A percentile compares a stretch with the other conserved stretches of the same genome.
Conservation (phyloP, 2,888 invertebrate genomes). For the Aelia acuminata region DNA sequence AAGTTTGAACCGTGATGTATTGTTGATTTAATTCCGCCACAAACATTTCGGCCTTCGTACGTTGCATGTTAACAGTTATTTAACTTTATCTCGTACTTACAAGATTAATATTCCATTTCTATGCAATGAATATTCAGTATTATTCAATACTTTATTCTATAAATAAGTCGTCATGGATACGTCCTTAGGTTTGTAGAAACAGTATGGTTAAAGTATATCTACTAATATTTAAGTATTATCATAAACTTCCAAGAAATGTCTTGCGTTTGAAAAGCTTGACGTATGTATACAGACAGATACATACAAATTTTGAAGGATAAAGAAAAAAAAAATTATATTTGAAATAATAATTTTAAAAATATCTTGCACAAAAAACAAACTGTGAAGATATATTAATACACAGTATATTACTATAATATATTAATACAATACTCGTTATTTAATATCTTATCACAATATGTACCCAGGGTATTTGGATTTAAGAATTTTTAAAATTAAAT, state of each 20-base stretch:
- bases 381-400: too few species aligned
- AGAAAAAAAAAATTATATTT: too few species aligned
- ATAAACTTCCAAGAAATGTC: too few species aligned
- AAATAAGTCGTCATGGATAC: neutral
- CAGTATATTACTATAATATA: too few species aligned
- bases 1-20: neutral
- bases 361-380: too few species aligned
- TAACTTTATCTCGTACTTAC: neutral
- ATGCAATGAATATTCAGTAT: constrained; percentile 1
- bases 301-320: too few species aligned
- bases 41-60: neutral
- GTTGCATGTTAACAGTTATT: constrained; percentile 14
- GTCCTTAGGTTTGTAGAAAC: neutral
- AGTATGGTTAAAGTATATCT: neutral
- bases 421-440: too few species aligned
- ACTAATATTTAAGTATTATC: too few species aligned
- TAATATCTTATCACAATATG: too few species aligned
- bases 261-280: neutral
- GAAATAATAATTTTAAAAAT: too few species aligned
- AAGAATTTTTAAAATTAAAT: too few species aligned
- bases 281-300: neutral
- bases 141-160: constrained; percentile 14
- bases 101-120: neutral
- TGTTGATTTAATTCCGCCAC: neutral
- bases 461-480: too few species aligned